A percentile compares a stretch with the other conserved stretches of the same genome.
Conservation (phyloP, 2,797 vertebrate species). For the Melanotaenia boesemani region DNA sequence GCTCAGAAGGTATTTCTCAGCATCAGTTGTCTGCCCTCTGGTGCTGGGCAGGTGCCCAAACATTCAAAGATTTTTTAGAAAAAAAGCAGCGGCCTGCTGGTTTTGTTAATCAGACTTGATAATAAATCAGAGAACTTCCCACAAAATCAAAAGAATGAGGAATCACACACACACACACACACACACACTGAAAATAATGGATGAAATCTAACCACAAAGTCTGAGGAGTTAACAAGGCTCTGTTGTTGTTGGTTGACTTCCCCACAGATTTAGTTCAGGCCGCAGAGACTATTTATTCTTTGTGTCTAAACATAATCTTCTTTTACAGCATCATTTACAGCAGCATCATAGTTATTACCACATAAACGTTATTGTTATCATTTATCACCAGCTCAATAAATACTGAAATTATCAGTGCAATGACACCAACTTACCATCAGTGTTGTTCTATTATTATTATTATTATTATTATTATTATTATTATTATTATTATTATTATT, state of each 20-base stretch:
- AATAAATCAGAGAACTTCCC: no score
- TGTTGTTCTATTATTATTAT: no score
- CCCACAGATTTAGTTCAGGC: slow-evolving; percentile 27
- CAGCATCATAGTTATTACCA: slow-evolving; percentile 5
- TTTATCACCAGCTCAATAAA: slow-evolving; percentile 8
- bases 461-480: no score
- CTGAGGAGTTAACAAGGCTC: not conserved
- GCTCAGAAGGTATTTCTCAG: not conserved
- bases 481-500: no score
- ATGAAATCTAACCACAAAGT: no score
- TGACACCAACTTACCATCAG: not conserved
- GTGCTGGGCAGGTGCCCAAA: not conserved
- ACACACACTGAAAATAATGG: no score
- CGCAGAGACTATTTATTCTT: slow-evolving; percentile 33
- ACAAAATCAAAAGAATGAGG: no score
- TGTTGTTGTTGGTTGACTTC: slow-evolving; percentile 19
- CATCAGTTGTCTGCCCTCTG: not conserved
- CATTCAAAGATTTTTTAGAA: not conserved
- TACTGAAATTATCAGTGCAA: not conserved
- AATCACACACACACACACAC: no score
- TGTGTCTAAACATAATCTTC: slow-evolving; percentile 29
- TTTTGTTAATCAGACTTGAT: no score
- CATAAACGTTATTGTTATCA: slow-evolving; percentile 32
- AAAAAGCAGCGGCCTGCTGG: not conserved
- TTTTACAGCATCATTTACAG: slow-evolving; percentile 23